Percentiles rank a stretch among this genome's conserved stretches.
phyloP scores from a whole-genome alignment of 1,140 invertebrate species.

The Diplogasteroides magnus region DNA sequence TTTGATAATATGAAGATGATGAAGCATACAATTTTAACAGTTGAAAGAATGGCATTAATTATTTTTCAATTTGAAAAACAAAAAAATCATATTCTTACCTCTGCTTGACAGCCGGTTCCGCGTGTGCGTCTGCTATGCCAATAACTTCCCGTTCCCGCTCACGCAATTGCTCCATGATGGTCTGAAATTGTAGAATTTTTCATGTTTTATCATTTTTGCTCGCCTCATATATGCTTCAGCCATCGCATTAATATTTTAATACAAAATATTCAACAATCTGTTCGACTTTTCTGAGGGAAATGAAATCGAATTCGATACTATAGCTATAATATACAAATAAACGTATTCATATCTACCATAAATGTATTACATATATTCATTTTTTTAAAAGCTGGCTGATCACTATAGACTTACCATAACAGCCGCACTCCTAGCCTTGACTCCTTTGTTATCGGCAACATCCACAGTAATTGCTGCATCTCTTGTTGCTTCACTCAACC shows the following conservation, averaged over 20 bases:
- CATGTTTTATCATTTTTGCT: not conserved
- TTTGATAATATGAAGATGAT: no score
- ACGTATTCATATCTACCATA: no score
- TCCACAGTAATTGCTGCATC: constrained; percentile 48
- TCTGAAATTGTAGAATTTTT: not conserved
- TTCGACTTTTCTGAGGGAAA: no score
- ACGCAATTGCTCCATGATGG: not conserved
- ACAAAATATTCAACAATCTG: no score
- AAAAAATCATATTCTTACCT: not conserved
- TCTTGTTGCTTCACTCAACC: constrained; percentile 44
- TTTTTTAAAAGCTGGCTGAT: no score
- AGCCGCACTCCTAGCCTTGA: constrained; percentile 36
- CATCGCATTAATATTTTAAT: no score
- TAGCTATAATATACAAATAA: no score
- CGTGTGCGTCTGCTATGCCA: not conserved
- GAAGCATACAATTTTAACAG: not conserved
- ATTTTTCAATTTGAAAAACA: no score
- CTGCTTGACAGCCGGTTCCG: not conserved
- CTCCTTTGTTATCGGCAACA: constrained; percentile 33
- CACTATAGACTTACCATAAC: constrained; percentile 23
- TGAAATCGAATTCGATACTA: no score
- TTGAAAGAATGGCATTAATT: not conserved
- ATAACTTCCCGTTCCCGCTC: not conserved
- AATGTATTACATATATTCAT: no score
- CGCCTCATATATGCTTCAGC: no score